Evolutionary conservation across 35 echinoderm and acorn worm species (phyloP), one percentile per base, ranked within the genome.

Genomic region (Heliocidaris tuberculata): DNA sequence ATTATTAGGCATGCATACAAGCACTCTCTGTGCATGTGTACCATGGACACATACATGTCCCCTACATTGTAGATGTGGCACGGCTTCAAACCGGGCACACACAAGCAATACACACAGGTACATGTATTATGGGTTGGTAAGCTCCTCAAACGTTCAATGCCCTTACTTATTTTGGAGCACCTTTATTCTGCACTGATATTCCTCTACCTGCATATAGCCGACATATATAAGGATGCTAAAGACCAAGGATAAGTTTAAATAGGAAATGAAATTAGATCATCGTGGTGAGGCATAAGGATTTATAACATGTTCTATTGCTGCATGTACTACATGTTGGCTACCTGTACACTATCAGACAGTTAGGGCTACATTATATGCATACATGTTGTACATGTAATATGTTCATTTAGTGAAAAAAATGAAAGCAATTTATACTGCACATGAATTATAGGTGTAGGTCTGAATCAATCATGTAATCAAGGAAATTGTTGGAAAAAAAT

Each of bases 51-150:
- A 78, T 78, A 78, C 65, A 21, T n/a, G 65, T 24, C 21, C 65
- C 52, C 52, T 56, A 78, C 65, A 78, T 78, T 78, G 65, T 78
- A 78, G 65, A 78, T 78, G 65, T 78, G 65, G 21, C 65, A n/a
- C 7, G 65, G 65, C 24, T 27, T 10, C 52, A 56, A 56, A 78
- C 21, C 7, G 65, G 65, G 65, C 65, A 78, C 65, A 78, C 65
- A 78, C 65, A 78, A 78, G 65, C 65, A 78, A 78, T n/a, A 78
- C 65, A 78, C 65, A 78, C 65, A 78, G 65, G 65, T 78, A n/a
- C 19, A 78, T 78, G 27, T n/a, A 27, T 21, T 27, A 78, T n/a
- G 65, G 65, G 27, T 78, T 78, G 65, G 65, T 78, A 78, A 78
- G 65, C 65, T 78, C 65, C 65, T 78, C 65, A 78, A 78, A 78